phyloP scores from a whole-genome alignment of 2,113 vertebrate genomes.

The Piprites chloris region DNA sequence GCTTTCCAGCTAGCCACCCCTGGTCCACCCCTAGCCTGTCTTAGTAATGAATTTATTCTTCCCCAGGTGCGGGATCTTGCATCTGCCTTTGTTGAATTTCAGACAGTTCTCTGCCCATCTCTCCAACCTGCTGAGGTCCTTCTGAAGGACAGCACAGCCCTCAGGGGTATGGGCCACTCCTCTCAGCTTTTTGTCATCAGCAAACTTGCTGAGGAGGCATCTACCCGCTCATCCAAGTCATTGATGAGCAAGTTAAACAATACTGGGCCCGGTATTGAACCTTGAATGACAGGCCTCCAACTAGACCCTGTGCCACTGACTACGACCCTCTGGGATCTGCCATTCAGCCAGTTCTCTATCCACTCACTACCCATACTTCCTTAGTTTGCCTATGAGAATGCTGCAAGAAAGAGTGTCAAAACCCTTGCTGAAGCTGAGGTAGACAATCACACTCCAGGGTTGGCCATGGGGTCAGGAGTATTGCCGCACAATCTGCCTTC shows the following conservation, averaged over 20 bases:
- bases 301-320: not conserved
- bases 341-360: not conserved
- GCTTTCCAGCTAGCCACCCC: not conserved
- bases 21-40: not conserved
- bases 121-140: not conserved
- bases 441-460: not conserved
- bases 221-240: not conserved
- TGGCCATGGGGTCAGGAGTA: not conserved
- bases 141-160: not conserved
- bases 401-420: not conserved
- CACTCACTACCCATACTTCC: too few relatives aligned
- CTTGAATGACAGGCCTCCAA: not conserved
- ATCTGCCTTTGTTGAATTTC: not conserved
- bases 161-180: not conserved
- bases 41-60: not conserved
- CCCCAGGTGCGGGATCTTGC: not conserved
- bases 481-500: not conserved
- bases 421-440: not conserved
- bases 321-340: too few relatives aligned
- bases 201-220: too few relatives aligned
- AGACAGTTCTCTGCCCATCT: not conserved
- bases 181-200: not conserved
- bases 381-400: not conserved
- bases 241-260: not conserved
- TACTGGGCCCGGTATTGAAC: too few relatives aligned